phyloP scores from a whole-genome alignment of 2,113 vertebrate genomes.

The Spermophilus dauricus region DNA sequence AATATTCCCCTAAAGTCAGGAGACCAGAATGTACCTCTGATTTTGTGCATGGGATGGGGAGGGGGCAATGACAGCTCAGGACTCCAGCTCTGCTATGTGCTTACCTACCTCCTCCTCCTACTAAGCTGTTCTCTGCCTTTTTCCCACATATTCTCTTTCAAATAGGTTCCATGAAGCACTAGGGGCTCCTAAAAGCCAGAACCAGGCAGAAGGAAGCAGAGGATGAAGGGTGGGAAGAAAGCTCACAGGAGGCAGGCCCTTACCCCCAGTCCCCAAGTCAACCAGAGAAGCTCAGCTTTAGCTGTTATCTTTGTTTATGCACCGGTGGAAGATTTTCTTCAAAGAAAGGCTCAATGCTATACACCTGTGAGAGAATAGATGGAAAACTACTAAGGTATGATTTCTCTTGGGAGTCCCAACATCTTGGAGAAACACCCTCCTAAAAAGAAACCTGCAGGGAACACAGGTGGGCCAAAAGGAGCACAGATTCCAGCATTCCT shows the following conservation, averaged over 20 bases:
- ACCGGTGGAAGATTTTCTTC: not conserved
- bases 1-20: not conserved
- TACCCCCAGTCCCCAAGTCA: accelerated
- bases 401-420: not conserved
- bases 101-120: not conserved
- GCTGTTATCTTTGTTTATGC: not conserved
- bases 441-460: not conserved
- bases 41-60: not conserved
- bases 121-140: not conserved
- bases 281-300: not conserved
- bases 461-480: not conserved
- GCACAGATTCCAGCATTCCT: not conserved
- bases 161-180: not conserved
- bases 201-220: not conserved
- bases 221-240: accelerated
- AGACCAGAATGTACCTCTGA: not conserved
- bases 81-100: not conserved
- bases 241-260: too few relatives aligned
- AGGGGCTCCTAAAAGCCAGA: not conserved
- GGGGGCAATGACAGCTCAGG: not conserved
- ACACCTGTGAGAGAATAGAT: not conserved
- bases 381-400: not conserved
- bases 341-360: not conserved
- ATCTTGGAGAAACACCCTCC: not conserved
- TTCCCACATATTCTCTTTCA: not conserved